Base-by-base conservation (phyloP, 2,113 vertebrate species). In the Gallinago paraguaiae region DNA sequence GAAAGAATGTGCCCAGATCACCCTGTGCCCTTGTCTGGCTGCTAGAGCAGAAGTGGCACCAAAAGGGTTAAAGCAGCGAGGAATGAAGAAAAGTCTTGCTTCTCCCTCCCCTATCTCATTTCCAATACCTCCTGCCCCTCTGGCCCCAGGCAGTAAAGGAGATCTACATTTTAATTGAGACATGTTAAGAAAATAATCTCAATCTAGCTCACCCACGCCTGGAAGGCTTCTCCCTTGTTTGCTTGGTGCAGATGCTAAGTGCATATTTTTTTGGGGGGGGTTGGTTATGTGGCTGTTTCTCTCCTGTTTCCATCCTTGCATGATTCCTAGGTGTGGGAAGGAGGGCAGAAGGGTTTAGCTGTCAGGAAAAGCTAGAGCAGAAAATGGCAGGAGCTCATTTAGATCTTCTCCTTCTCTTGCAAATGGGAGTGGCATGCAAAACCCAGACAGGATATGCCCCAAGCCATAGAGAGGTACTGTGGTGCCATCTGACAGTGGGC, bases 91-190 rank as follows among this genome's bases (percentile, higher is more conserved):
- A 83, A 78, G 8, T 63, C n/a, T 81, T 76, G 12, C 28, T 85
- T 79, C 65, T 63, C 67, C 25, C n/a, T 88, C 67, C 69, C 45
- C 10, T 60, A 37, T 68, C 82, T 96, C 87, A 72, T 93, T 96
- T 82, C 65, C 56, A 64, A 5, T 10, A 37, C 60, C 56, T 91
- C 86, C 56, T 92, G 92, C 69, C 92, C 93, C 84, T 75, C 90
- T 87, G 25, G 82, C 93, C 92, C 65, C 70, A 65, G 96, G 93
- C 92, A 43, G 3, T n/a, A 65, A 30, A 76, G 56, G 60, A 93
- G 31, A 96, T 96, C 96, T 95, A 48, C 96, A 96, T 91, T 95
- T 95, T 95, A 96, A 96, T 96, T 95, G 89, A 96, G 95, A 94
- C 69, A 45, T 70, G 79, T 41, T 56, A 67, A 77, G 87, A 63